These are phyloP conservation scores for Cyclophora punctaria DNA, from an alignment of 2,888 invertebrate species.

Conservation along the genomic window DNA sequence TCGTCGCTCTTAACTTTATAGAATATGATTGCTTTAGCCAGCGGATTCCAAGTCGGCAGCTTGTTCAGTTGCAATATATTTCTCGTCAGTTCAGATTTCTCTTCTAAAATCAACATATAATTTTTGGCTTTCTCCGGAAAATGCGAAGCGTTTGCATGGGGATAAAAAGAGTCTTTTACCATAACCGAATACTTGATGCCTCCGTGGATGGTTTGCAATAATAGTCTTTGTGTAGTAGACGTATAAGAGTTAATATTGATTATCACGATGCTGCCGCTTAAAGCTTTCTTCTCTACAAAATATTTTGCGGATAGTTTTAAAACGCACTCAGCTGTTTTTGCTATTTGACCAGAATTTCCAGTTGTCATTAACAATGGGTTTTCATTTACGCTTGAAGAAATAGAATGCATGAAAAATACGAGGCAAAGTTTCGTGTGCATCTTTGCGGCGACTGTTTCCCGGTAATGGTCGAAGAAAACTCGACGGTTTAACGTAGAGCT, in stretches of 20 bases:
- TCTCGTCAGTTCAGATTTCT: conserved; percentile 56
- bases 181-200: conserved; percentile 67
- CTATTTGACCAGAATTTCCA: conserved; percentile 49
- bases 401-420: conserved; percentile 30
- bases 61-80: conserved; percentile 64
- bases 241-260: conserved; percentile 64
- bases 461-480: conserved; percentile 10
- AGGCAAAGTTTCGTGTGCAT: conserved; percentile 27
- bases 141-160: conserved; percentile 68
- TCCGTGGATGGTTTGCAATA: conserved; percentile 60
- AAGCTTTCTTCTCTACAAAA: conserved; percentile 65
- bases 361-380: conserved; percentile 52
- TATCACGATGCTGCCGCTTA: conserved; percentile 69
- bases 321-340: conserved; percentile 65
- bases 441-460: conserved; percentile 17
- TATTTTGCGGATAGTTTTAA: conserved; percentile 70
- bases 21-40: conserved; percentile 63
- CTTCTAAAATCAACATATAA: conserved; percentile 70
- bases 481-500: conserved; percentile 7
- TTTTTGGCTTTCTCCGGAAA: conserved; percentile 73
- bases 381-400: conserved; percentile 36
- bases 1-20: conserved; percentile 50
- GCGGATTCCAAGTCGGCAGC: conserved; percentile 70
- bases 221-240: conserved; percentile 52
- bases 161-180: conserved; percentile 68